phyloP scores from a whole-genome alignment of 2,797 vertebrate genomes.

The Alexandromys oeconomus region DNA sequence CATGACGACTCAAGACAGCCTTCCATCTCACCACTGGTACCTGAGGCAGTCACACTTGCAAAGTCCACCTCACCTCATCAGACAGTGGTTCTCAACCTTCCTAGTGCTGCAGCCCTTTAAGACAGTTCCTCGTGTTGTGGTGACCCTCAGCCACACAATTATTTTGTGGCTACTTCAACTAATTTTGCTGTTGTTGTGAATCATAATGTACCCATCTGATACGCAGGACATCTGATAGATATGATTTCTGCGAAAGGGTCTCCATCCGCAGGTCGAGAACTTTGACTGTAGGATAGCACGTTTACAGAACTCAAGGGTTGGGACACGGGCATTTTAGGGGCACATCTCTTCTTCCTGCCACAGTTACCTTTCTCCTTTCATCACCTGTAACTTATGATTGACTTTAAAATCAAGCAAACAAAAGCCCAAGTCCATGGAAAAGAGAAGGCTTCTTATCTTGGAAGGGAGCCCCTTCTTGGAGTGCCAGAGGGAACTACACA shows the following conservation, averaged over 20 bases:
- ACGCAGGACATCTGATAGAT: neutral
- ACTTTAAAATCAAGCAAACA: neutral
- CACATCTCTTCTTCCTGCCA: too few relatives aligned
- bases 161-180: neutral
- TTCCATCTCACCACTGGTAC: neutral
- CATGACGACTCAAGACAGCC: rapidly evolving
- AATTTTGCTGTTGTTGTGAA: neutral
- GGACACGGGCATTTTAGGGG: neutral
- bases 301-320: neutral
- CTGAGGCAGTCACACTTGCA: rapidly evolving
- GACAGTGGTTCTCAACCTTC: neutral
- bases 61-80: neutral
- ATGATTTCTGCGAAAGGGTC: neutral
- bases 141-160: neutral
- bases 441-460: neutral
- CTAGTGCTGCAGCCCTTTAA: neutral
- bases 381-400: neutral
- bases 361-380: neutral
- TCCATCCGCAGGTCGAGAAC: neutral
- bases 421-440: neutral
- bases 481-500: too few relatives aligned
- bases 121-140: too few relatives aligned
- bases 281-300: rapidly evolving
- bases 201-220: neutral
- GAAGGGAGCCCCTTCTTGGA: neutral